phyloP scores from a whole-genome alignment of 2,888 invertebrate genomes.

The Mythimna ferrago region DNA sequence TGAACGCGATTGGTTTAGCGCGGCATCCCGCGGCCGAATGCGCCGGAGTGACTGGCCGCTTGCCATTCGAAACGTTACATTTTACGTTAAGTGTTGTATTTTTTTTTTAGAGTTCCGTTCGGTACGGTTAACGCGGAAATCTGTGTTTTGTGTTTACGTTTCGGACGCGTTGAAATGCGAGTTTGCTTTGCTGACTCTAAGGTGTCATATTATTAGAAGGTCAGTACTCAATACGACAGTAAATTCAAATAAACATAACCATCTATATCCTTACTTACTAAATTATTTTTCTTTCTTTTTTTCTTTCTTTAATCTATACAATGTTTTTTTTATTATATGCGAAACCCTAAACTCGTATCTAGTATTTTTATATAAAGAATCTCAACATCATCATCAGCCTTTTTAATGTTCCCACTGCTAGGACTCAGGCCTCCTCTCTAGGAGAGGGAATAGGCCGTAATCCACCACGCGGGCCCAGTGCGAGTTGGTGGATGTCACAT shows the following conservation, averaged over 20 bases:
- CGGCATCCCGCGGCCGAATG: slow-evolving; percentile 75
- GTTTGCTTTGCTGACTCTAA: slow-evolving; percentile 40
- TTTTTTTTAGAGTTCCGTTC: slow-evolving; percentile 66
- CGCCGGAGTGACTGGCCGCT: slow-evolving; percentile 78
- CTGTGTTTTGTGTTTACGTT: slow-evolving; percentile 44
- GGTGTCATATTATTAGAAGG: slow-evolving; percentile 12
- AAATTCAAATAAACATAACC: not conserved
- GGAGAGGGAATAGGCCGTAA: no score
- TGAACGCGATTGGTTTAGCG: slow-evolving; percentile 53
- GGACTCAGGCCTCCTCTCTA: no score
- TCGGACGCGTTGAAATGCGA: slow-evolving; percentile 43
- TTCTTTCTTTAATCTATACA: no score
- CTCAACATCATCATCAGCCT: no score
- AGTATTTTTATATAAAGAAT: no score
- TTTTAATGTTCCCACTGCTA: no score
- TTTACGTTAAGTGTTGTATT: slow-evolving; percentile 66
- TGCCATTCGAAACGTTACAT: slow-evolving; percentile 63
- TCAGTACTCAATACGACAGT: not conserved
- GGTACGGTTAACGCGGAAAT: slow-evolving; percentile 38
- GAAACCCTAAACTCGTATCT: no score
- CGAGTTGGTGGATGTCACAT: no score
- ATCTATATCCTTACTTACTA: no score
- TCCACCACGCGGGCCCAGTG: no score
- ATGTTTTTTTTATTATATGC: no score
- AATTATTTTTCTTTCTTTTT: no score